phyloP scores from a whole-genome alignment of 2,797 vertebrate species.

The Microctenopoma stevenorrisi region DNA sequence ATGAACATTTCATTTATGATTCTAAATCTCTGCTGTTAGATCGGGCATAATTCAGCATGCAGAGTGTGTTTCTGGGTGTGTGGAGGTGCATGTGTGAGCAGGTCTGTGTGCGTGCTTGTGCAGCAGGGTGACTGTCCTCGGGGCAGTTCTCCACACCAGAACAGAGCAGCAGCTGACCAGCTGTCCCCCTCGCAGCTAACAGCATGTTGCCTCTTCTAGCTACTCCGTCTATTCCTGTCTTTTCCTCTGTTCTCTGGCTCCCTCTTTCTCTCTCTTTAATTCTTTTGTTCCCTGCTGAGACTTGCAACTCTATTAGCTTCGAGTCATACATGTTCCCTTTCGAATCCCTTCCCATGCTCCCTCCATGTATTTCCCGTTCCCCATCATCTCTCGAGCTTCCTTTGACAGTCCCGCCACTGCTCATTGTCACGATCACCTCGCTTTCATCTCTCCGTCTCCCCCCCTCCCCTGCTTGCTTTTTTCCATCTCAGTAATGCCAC shows the following conservation, averaged over 20 bases:
- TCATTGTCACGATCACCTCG: not conserved
- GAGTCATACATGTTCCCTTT: not conserved
- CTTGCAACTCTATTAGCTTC: not conserved
- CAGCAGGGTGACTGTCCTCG: conserved; percentile 63
- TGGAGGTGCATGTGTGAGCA: not conserved
- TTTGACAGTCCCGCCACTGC: not conserved
- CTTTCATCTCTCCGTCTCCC: conserved; percentile 8
- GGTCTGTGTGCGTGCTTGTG: conserved; percentile 8
- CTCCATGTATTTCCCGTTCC: not conserved
- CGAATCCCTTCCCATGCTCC: not conserved
- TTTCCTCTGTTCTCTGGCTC: conserved; percentile 2
- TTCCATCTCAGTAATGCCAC: conserved; percentile 19
- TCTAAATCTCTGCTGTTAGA: not conserved
- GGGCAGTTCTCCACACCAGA: conserved; percentile 76
- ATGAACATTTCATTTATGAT: too few relatives aligned
- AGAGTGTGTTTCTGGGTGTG: conserved; percentile 7
- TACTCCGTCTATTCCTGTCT: conserved; percentile 47
- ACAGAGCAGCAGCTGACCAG: conserved; percentile 73
- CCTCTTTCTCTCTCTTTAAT: conserved; percentile 5
- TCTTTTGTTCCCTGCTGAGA: not conserved
- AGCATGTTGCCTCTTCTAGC: conserved; percentile 64
- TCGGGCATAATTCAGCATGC: not conserved
- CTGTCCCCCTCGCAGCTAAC: conserved; percentile 73
- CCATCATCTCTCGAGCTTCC: not conserved
- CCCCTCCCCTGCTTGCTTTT: not conserved